Evolutionary conservation across 2,797 vertebrate genomes (phyloP).

Genomic region (Craterocephalus amniculus): DNA sequence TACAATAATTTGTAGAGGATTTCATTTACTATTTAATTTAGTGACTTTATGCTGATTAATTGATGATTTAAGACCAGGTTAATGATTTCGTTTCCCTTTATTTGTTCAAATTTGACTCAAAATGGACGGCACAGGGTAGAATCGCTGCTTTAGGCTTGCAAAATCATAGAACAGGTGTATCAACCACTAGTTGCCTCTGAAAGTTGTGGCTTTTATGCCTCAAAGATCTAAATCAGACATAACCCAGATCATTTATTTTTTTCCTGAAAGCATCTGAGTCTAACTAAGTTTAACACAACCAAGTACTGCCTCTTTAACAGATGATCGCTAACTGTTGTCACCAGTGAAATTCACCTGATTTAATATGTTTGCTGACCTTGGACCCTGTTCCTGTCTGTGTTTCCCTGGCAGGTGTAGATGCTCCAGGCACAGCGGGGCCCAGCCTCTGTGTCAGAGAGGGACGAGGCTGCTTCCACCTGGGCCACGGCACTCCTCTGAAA

Average conservation of each 20-base stretch:
- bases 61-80: not conserved
- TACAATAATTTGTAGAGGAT: not conserved
- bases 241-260: conserved; percentile 1
- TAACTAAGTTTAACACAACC: not conserved
- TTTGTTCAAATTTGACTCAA: not conserved
- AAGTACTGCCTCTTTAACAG: not conserved
- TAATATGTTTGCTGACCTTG: conserved; percentile 50
- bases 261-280: not conserved
- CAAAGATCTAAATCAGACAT: conserved; percentile 19
- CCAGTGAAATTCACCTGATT: conserved; percentile 39
- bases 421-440: conserved; percentile 73
- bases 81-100: not conserved
- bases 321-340: conserved; percentile 23
- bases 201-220: conserved; percentile 29
- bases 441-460: conserved; percentile 74
- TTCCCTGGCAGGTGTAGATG: conserved; percentile 79
- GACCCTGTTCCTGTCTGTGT: conserved; percentile 24
- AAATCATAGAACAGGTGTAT: conserved; percentile 19
- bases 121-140: not conserved
- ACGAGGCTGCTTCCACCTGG: conserved; percentile 75
- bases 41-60: not conserved
- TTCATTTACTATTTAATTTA: not conserved
- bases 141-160: not conserved
- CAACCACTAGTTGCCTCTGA: conserved; percentile 14
- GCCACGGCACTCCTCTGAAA: conserved; percentile 63